Conservation (phyloP, 2,797 vertebrate genomes). For the Cheirogaleus major region DNA sequence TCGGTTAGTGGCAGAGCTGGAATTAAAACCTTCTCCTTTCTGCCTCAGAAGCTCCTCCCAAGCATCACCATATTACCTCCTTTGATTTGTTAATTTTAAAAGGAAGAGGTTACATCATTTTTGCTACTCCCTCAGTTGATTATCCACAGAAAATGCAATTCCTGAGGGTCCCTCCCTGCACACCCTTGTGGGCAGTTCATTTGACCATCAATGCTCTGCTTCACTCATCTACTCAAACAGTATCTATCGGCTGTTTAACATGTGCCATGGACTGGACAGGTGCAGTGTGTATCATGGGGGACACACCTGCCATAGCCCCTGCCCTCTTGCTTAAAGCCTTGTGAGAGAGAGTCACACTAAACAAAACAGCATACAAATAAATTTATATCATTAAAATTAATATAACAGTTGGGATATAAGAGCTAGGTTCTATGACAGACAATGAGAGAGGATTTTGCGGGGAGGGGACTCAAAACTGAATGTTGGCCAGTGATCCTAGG, state of each 20-base stretch:
- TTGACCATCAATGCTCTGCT: not conserved
- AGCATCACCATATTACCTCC: not conserved
- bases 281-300: not conserved
- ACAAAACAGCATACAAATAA: not conserved
- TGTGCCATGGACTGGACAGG: accelerated
- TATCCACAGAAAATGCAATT: not conserved
- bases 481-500: not conserved
- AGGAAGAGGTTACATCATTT: not conserved
- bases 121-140: not conserved
- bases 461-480: not conserved
- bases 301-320: not conserved
- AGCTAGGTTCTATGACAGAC: not conserved
- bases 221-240: not conserved
- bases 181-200: not conserved
- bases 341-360: not conserved
- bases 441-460: not conserved
- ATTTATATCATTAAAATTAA: not conserved
- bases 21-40: not conserved
- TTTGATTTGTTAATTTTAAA: not conserved
- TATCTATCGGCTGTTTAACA: not conserved
- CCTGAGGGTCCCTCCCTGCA: not conserved
- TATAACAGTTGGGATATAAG: not conserved
- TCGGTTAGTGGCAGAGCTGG: not conserved
- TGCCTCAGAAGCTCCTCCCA: not conserved
- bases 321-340: not conserved